Base-by-base conservation (phyloP, 1,140 invertebrate genomes). In the Solen grandis region DNA sequence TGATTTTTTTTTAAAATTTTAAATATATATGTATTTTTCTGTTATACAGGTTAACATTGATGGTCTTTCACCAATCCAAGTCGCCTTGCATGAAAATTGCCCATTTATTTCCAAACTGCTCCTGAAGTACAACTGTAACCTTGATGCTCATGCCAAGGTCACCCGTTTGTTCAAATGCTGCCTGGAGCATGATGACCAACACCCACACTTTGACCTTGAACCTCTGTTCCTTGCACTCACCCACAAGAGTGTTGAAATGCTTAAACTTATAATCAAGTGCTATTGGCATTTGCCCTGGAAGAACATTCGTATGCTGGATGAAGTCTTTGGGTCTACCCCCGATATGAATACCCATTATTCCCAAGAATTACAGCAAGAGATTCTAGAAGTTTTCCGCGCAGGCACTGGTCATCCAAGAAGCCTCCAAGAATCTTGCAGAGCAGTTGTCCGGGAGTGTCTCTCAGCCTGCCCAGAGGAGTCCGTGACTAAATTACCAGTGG, bases 201-300 rank as follows among this genome's bases (percentile, higher is more conserved):
- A 91, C 79, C 90, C 90, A 33, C 90, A 91, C 81, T 86, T 91
- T 76, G 87, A 86, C 54, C 80, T 91, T 31, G 88, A 91, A 65
- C 91, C 91, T 13, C 57, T 92, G 29, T 92, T 89, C 80, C 59
- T 88, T 46, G 88, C 90, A 27, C 57, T 91, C 52, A 88, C 88
- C 38, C 89, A 90, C 69, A 86, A 88, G 76, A 88, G 89, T 84
- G 41, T 88, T 10, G 83, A 89, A 60, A 82, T 91, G 65, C 83
- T 91, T 38, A 75, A 87, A 52, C 57, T 90, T 31, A 63, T 91
- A 27, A 52, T 91, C 5, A 72, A 85, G 5, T 90, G 88, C 55
- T 90, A 88, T 72, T 82, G 77, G n/a, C 70, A 73, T 27, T 29
- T 83, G 10, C 87, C 87, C 29, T 84, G 83, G 41, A 69, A 81